These are phyloP conservation scores for Cantharis rustica DNA, from an alignment of 2,888 invertebrate genomes.

Conservation along the genomic window DNA sequence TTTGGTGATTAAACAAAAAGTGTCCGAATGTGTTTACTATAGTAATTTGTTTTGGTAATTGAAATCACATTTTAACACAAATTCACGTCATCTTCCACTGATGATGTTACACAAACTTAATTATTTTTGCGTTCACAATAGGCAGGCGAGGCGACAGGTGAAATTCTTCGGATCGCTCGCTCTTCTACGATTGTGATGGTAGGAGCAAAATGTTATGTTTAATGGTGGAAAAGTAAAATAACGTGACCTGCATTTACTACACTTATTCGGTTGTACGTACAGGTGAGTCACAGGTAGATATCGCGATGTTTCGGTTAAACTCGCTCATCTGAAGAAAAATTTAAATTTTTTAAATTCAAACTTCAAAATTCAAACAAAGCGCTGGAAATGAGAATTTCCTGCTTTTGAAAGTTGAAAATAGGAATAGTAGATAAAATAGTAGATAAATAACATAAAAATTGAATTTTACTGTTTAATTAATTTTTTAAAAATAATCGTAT, in stretches of 20 bases:
- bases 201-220: not conserved
- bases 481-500: too few relatives aligned
- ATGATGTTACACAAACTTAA: not conserved
- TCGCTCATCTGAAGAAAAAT: slow-evolving; percentile 6
- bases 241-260: slow-evolving; percentile 2
- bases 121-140: not conserved
- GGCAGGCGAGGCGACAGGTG: slow-evolving; percentile 12
- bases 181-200: not conserved
- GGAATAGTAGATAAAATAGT: too few relatives aligned
- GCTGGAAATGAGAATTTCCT: too few relatives aligned
- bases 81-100: not conserved
- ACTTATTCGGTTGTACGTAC: not conserved
- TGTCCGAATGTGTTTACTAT: not conserved
- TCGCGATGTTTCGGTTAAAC: slow-evolving; percentile 15
- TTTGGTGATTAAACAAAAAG: slow-evolving; percentile 4
- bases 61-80: not conserved
- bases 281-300: slow-evolving; percentile 15
- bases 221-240: not conserved
- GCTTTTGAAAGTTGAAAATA: too few relatives aligned
- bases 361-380: too few relatives aligned
- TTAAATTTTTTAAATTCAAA: too few relatives aligned
- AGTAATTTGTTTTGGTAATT: not conserved
- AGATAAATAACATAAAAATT: too few relatives aligned
- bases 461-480: too few relatives aligned
- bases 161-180: slow-evolving; percentile 8